Base-by-base conservation (phyloP, 2,113 vertebrate genomes). In the Pedetes capensis region DNA sequence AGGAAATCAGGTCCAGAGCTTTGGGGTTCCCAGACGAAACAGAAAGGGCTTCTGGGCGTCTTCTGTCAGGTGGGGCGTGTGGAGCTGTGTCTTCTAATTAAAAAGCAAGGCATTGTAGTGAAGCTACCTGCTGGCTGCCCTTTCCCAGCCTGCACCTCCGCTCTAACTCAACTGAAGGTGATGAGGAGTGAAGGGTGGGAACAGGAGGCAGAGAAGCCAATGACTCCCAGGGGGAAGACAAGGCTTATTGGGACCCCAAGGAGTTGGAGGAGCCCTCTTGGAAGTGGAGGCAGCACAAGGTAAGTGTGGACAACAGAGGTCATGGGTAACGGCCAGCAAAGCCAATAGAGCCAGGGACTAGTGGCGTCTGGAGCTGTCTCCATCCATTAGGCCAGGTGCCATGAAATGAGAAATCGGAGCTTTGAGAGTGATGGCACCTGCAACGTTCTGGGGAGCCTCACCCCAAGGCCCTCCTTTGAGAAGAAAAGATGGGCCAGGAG, bases 251-350 rank as follows among this genome's bases (percentile, higher is more conserved):
- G 55, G 34, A 18, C 47, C 91, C 57, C 11, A 3, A 6, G 12
- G 49, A n/a, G 17, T 0, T 0, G 25, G 23, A 76, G 76, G 63
- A 53, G 14, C 16, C 51, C 17, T 39, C 53, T 37, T 1, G 27
- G 29, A 64, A 32, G 7, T 0, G 17, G 69, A 25, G 44, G 3
- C 17, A 7, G 61, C 8, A 0, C 14, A 55, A 51, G 59, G 42
- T 39, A 66, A 81, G 47, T 4, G 6, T 81, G 95, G 44, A 20
- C 84, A 76, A 25, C 29, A 13, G 37, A 75, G 89, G 64, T 83
- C 53, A 0, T 0, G 0, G 53, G 88, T 3, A 55, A 44, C 3
- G 49, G 64, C 37, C 34, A 0, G 81, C 44, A 22, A 63, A 64
- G 82, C 61, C 87, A 29, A 6, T 2, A 1, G 63, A 76, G 51